Evolutionary conservation across 2,113 vertebrate species (phyloP).

Genomic region (Alligator mississippiensis): DNA sequence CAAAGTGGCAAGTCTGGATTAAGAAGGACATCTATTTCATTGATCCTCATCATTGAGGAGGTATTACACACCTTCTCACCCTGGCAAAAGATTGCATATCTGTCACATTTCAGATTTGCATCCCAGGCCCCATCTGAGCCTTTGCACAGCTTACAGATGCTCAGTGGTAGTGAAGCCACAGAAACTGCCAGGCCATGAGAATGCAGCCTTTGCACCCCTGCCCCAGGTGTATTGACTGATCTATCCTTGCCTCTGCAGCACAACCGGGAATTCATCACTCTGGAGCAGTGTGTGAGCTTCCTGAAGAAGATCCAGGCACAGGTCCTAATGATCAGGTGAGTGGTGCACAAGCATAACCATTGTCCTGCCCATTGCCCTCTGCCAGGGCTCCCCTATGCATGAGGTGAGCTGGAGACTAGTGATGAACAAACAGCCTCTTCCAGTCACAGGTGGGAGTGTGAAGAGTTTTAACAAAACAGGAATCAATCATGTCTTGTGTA

Average conservation of each 20-base stretch:
- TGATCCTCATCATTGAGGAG: neutral
- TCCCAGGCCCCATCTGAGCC: neutral
- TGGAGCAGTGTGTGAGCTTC: constrained; percentile 72
- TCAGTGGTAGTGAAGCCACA: fast-evolving
- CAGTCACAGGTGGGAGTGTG: neutral
- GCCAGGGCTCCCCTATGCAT: neutral
- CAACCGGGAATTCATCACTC: constrained; percentile 45
- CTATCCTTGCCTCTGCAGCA: constrained; percentile 74
- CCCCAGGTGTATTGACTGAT: neutral
- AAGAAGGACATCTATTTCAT: neutral
- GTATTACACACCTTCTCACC: neutral
- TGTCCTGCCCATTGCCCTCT: neutral
- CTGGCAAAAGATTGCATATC: neutral
- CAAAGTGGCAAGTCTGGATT: constrained; percentile 3
- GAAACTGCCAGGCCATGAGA: neutral
- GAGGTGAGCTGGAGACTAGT: neutral
- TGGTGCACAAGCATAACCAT: neutral
- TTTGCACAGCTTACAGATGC: neutral
- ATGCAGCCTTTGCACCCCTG: neutral
- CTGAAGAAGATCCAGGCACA: constrained; percentile 77
- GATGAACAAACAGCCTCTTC: neutral
- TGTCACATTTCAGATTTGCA: neutral
- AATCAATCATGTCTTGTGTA: neutral
- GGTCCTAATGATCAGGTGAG: constrained; percentile 85
- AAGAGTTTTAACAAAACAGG: neutral